phyloP scores from a whole-genome alignment of 2,888 invertebrate genomes.

The Nasonovia ribisnigri region DNA sequence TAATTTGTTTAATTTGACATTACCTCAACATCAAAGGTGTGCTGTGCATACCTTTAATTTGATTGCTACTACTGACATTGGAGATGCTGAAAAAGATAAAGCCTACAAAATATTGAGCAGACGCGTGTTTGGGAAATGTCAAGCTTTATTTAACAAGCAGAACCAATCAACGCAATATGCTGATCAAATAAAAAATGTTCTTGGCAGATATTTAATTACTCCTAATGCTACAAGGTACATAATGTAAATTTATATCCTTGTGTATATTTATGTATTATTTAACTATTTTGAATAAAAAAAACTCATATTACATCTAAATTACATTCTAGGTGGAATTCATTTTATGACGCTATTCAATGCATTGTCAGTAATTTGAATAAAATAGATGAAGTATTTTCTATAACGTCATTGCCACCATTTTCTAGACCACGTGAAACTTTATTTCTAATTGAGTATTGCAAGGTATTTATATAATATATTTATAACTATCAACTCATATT shows the following conservation, averaged over 20 bases:
- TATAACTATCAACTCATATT: neutral
- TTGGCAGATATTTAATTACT: neutral
- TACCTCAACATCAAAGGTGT: conserved; percentile 12
- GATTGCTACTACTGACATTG: neutral
- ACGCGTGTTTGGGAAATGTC: neutral
- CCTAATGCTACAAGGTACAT: neutral
- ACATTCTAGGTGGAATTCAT: neutral
- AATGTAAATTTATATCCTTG: conserved; percentile 11
- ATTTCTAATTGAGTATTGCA: neutral
- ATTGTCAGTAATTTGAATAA: neutral
- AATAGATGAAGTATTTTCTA: neutral
- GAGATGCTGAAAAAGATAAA: neutral
- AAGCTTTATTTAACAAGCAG: neutral
- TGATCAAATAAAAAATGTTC: neutral
- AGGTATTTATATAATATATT: conserved; percentile 4
- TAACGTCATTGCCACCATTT: neutral
- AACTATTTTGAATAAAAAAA: conserved; percentile 7
- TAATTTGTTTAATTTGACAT: neutral
- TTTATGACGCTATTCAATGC: neutral
- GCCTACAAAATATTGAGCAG: conserved; percentile 3
- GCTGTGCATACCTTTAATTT: neutral
- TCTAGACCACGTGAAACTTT: neutral
- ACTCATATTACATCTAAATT: conserved; percentile 5
- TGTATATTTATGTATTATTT: neutral
- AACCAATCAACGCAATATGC: neutral